These are phyloP conservation scores for Aelia acuminata DNA, from an alignment of 2,888 invertebrate species.

Conservation along the genomic window DNA sequence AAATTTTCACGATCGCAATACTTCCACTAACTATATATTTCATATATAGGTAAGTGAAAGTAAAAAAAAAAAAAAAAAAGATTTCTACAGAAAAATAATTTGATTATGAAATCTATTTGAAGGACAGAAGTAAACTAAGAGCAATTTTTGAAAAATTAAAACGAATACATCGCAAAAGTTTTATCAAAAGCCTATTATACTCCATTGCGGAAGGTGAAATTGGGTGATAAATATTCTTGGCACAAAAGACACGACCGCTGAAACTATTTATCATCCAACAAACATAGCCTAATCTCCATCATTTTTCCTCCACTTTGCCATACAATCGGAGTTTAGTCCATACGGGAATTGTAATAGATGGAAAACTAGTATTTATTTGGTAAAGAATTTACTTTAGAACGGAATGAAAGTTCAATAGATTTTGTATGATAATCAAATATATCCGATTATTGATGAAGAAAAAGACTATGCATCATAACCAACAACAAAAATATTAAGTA, in stretches of 20 bases:
- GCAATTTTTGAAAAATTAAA: too few species aligned
- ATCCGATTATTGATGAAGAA: too few species aligned
- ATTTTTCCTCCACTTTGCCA: background rate
- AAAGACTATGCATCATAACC: too few species aligned
- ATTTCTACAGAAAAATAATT: too few species aligned
- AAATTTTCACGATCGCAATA: too few species aligned
- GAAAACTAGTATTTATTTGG: background rate
- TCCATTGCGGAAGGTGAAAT: background rate
- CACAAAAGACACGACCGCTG: background rate
- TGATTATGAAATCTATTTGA: too few species aligned
- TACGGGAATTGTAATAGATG: background rate
- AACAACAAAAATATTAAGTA: too few species aligned
- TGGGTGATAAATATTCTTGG: conserved; percentile 11
- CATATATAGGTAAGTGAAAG: too few species aligned
- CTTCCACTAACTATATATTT: too few species aligned
- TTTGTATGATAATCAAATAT: too few species aligned
- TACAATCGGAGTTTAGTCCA: background rate
- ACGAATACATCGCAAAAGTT: background rate
- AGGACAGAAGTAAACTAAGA: too few species aligned
- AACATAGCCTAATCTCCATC: background rate
- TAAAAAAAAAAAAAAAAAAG: too few species aligned
- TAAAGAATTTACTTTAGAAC: background rate
- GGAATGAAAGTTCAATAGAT: background rate
- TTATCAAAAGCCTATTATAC: background rate
- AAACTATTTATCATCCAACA: background rate